A percentile compares a stretch with the other conserved stretches of the same genome.
Conservation (phyloP, 2,113 vertebrate species). For the Lophius piscatorius region DNA sequence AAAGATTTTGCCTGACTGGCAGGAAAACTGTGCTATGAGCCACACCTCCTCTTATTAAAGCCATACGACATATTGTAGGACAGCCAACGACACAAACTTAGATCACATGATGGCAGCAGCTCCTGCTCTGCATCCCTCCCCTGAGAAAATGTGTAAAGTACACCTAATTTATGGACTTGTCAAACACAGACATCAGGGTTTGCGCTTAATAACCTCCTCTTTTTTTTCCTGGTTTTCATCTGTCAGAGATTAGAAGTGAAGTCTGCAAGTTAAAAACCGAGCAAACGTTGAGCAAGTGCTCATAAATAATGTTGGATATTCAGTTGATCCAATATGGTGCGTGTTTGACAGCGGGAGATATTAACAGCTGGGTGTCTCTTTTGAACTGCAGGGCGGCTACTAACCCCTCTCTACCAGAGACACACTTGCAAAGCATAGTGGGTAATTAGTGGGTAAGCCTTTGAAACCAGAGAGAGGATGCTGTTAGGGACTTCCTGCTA, state of each 20-base stretch:
- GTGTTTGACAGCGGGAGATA: conserved; percentile 24
- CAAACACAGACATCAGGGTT: background rate
- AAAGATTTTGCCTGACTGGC: background rate
- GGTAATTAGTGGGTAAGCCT: conserved; percentile 46
- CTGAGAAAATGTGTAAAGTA: no score
- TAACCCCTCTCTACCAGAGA: conserved; percentile 20
- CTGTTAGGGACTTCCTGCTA: conserved; percentile 67
- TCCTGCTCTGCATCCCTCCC: background rate
- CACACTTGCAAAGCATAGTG: background rate
- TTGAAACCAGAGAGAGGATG: conserved; percentile 59
- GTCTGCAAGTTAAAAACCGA: no score
- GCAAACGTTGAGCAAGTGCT: no score
- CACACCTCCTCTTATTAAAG: conserved; percentile 28
- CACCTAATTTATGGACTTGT: no score
- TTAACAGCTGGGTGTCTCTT: conserved; percentile 53
- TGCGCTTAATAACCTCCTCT: background rate
- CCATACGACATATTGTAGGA: conserved; percentile 29
- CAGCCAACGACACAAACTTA: background rate
- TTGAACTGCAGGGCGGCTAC: conserved; percentile 32
- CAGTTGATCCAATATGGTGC: background rate
- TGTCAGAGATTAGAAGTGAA: no score
- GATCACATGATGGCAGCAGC: conserved; percentile 4
- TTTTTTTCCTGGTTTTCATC: no score
- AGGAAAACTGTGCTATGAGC: background rate
- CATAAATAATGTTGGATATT: no score